These are phyloP conservation scores for Tinamus major DNA, from an alignment of 2,797 vertebrate species.

Conservation along the genomic window DNA sequence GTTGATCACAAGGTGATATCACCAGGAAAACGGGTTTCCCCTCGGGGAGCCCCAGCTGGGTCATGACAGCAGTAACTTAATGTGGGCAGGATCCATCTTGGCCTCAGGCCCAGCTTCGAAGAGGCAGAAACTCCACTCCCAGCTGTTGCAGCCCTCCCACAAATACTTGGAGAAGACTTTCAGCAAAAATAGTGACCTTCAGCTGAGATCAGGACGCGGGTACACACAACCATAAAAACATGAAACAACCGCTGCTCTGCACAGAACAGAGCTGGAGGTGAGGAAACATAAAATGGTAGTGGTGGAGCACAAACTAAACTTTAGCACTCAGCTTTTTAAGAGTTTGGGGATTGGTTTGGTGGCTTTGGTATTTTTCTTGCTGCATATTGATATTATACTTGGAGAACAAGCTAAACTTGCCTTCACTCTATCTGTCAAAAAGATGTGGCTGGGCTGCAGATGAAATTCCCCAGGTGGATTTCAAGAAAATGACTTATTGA, in stretches of 20 bases:
- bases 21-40: no score
- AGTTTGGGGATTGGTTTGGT: neutral
- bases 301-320: neutral
- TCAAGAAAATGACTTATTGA: conserved; percentile 18
- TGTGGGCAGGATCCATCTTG: neutral
- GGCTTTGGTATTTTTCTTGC: neutral
- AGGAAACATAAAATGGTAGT: fast-evolving
- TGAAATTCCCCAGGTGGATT: neutral
- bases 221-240: neutral
- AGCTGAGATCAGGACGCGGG: neutral
- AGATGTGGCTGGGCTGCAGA: neutral
- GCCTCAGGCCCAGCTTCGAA: neutral
- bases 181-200: neutral
- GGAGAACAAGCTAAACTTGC: neutral
- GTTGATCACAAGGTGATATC: neutral
- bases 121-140: neutral
- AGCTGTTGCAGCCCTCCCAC: fast-evolving
- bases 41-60: neutral
- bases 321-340: neutral
- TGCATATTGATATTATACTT: neutral
- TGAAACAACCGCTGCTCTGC: neutral
- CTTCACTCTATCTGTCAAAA: neutral
- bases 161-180: neutral
- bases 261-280: fast-evolving
- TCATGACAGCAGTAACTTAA: fast-evolving